These are phyloP conservation scores for Scolanthus callimorphus DNA, from an alignment of 92 coral and sea anemone species.

Conservation along the genomic window DNA sequence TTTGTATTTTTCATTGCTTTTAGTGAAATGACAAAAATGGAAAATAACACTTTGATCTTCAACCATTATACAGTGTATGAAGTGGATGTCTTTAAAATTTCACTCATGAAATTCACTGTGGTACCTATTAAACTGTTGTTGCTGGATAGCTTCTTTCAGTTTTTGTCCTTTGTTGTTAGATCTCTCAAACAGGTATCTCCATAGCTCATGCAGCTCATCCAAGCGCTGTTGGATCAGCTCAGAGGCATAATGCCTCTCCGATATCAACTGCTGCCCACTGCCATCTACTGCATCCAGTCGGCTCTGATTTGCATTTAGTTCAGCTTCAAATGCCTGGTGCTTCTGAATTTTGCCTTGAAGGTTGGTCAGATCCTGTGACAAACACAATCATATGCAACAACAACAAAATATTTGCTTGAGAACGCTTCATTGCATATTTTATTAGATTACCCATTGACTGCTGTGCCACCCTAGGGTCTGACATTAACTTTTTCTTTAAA, in stretches of 20 bases:
- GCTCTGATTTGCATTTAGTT: constrained; percentile 90
- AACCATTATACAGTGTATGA: too few relatives aligned
- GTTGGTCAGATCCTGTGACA: constrained; percentile 86
- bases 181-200: constrained; percentile 83
- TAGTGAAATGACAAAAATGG: too few relatives aligned
- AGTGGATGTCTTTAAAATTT: too few relatives aligned
- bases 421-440: too few relatives aligned
- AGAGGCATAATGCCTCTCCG: constrained; percentile 86
- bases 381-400: background rate
- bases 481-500: too few relatives aligned
- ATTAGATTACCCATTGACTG: too few relatives aligned
- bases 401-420: too few relatives aligned
- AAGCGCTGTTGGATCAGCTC: constrained; percentile 74
- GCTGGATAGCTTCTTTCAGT: constrained; percentile 89
- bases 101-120: too few relatives aligned
- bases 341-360: constrained; percentile 95
- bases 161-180: constrained; percentile 84
- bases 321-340: constrained; percentile 98
- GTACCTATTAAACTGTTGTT: constrained; percentile 93
- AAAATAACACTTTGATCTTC: too few relatives aligned
- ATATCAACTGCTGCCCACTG: constrained; percentile 85
- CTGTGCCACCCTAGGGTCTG: too few relatives aligned
- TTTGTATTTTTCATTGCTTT: too few relatives aligned
- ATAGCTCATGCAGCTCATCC: constrained; percentile 90
- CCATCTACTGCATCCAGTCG: constrained; percentile 90